These are phyloP conservation scores for Cyclargus thomasi DNA, from an alignment of 1,140 invertebrate species.

Conservation along the genomic window DNA sequence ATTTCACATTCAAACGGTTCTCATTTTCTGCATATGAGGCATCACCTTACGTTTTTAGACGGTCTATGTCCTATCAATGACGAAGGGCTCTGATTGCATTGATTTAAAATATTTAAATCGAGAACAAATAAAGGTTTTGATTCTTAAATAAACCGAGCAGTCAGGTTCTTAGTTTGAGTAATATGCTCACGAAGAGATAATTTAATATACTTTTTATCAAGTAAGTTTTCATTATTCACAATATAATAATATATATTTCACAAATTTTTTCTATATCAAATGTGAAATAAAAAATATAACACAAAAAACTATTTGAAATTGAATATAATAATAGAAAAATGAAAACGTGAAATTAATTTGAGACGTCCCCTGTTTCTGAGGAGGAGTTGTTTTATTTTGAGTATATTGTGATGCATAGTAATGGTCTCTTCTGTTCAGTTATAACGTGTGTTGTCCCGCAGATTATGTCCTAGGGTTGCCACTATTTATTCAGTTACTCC, in stretches of 20 bases:
- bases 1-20: neutral
- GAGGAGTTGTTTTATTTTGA: neutral
- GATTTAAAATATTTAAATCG: neutral
- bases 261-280: neutral
- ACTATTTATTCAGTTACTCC: too few relatives aligned
- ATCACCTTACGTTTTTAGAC: neutral
- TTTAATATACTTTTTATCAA: too few relatives aligned
- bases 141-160: too few relatives aligned
- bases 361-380: neutral
- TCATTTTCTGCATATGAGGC: neutral
- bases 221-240: neutral
- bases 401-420: slow-evolving; percentile 1
- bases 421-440: neutral
- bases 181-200: too few relatives aligned
- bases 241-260: neutral
- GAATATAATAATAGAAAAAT: neutral
- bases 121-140: too few relatives aligned
- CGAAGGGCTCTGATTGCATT: neutral
- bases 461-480: neutral
- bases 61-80: neutral
- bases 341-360: neutral
- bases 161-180: too few relatives aligned
- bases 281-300: neutral
- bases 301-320: neutral
- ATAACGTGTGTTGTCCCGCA: slow-evolving; percentile 2